These are phyloP conservation scores for Scaptodrosophila latifasciaeformis DNA, from an alignment of 2,888 invertebrate species.

Conservation along the genomic window DNA sequence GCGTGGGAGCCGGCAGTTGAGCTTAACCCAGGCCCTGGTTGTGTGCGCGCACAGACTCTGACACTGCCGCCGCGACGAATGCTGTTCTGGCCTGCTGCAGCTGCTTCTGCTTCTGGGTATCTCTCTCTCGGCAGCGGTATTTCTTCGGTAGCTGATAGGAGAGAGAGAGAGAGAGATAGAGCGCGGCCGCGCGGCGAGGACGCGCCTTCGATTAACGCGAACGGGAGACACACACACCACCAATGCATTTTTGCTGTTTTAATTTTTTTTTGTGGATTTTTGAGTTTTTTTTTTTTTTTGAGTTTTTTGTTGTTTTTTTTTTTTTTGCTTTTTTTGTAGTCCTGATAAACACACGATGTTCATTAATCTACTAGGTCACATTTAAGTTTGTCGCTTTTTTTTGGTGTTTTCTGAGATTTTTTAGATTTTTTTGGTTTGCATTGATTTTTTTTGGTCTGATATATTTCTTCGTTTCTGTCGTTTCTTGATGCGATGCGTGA, in stretches of 20 bases:
- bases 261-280: conserved; percentile 50
- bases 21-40: too few species aligned
- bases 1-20: too few species aligned
- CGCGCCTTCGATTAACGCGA: conserved; percentile 66
- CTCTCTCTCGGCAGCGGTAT: neutral
- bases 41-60: too few species aligned
- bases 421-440: conserved; percentile 58
- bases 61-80: conserved; percentile 1
- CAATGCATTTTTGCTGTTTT: conserved; percentile 63
- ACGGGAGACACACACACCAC: conserved; percentile 71
- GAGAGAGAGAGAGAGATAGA: too few species aligned
- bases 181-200: conserved; percentile 18
- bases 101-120: neutral
- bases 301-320: conserved; percentile 29
- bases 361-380: conserved; percentile 63
- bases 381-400: conserved; percentile 53
- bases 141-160: neutral
- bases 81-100: neutral
- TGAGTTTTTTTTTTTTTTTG: too few species aligned
- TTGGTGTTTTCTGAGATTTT: conserved; percentile 49
- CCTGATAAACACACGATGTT: conserved; percentile 60
- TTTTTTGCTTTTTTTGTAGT: conserved; percentile 29
- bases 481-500: conserved; percentile 51
- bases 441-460: conserved; percentile 63
- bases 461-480: conserved; percentile 36